Conservation (phyloP, 1,140 invertebrate genomes). For the Habropoda laboriosa region DNA sequence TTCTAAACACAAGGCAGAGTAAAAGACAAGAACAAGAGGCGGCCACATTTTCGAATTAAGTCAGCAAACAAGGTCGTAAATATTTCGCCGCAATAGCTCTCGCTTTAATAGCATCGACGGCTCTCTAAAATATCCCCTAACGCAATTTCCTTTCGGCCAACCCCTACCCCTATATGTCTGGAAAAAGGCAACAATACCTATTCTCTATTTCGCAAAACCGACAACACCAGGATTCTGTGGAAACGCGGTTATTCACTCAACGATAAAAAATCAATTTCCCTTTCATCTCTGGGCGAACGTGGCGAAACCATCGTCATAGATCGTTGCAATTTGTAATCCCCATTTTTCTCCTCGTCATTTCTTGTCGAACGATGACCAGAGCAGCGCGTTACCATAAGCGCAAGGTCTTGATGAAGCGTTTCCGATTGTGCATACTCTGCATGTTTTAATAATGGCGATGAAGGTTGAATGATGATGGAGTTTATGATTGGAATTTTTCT, state of each 20-base stretch:
- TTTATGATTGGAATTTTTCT: too few relatives aligned
- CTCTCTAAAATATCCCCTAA: slow-evolving; percentile 21
- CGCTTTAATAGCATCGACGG: background rate
- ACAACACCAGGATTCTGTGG: slow-evolving; percentile 14
- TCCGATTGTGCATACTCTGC: too few relatives aligned
- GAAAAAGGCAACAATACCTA: slow-evolving; percentile 24
- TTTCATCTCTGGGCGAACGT: slow-evolving; percentile 30
- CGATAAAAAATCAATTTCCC: slow-evolving; percentile 55
- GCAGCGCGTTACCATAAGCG: too few relatives aligned
- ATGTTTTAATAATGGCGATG: background rate
- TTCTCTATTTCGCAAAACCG: slow-evolving; percentile 35
- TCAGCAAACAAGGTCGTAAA: background rate
- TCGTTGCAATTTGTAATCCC: slow-evolving; percentile 48
- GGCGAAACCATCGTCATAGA: slow-evolving; percentile 22
- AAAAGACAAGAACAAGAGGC: background rate
- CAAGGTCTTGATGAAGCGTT: too few relatives aligned
- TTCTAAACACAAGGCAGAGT: background rate
- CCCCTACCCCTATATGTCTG: background rate
- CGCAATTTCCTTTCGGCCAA: slow-evolving; percentile 9
- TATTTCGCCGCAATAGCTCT: slow-evolving; percentile 8
- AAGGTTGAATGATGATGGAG: too few relatives aligned
- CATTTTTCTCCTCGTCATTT: background rate
- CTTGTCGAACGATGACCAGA: slow-evolving; percentile 1
- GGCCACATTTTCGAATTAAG: background rate
- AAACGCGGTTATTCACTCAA: slow-evolving; percentile 29